Conservation (phyloP, 2,113 vertebrate genomes). For the Microcebus ravelobensis region DNA sequence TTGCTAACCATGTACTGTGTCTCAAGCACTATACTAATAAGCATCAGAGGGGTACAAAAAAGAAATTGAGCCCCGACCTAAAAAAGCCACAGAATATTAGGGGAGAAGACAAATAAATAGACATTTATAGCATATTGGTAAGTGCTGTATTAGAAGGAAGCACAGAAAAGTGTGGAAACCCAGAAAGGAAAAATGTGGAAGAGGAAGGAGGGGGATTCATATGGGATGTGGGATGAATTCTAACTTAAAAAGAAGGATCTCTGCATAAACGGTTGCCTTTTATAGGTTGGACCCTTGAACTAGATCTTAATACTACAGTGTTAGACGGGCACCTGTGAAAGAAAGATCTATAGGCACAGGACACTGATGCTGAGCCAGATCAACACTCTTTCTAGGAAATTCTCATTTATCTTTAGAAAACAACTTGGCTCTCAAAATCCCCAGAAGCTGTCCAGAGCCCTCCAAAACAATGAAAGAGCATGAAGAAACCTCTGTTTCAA, state of each 20-base stretch:
- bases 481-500: neutral
- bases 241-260: neutral
- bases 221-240: neutral
- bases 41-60: neutral
- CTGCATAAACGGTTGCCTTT: neutral
- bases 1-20: neutral
- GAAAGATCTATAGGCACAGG: neutral
- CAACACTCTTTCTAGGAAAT: neutral
- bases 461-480: neutral
- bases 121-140: neutral
- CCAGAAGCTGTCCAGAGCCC: neutral
- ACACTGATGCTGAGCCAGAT: neutral
- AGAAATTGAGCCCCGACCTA: neutral
- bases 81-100: neutral
- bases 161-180: neutral
- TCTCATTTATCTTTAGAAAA: constrained; percentile 6
- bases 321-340: neutral
- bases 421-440: neutral
- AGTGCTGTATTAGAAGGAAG: neutral
- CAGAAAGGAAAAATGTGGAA: neutral
- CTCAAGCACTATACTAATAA: neutral
- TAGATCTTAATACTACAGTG: neutral
- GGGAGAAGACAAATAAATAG: neutral
- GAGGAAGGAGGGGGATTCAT: neutral
- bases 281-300: neutral